Percentiles rank a stretch among this genome's conserved stretches.
phyloP scores from a whole-genome alignment of 2,797 vertebrate species.

The Champsocephalus esox region DNA sequence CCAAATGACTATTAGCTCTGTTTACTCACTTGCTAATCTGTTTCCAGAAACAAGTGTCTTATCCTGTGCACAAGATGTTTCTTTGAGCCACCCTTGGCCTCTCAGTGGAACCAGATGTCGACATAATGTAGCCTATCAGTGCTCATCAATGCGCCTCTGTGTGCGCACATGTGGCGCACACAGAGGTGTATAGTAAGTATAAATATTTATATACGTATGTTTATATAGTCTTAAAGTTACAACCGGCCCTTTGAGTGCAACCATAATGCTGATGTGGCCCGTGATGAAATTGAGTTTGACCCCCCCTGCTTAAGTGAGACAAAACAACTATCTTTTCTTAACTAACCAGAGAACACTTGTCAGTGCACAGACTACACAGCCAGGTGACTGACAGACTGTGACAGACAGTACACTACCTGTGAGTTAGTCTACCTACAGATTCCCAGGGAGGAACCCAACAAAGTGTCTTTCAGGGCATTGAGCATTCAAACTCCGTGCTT shows the following conservation, averaged over 20 bases:
- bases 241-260: no score
- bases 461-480: background rate
- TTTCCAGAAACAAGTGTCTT: constrained; percentile 46
- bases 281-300: no score
- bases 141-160: constrained; percentile 10
- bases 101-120: constrained; percentile 28
- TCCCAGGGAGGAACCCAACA: background rate
- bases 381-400: constrained; percentile 21
- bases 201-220: no score
- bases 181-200: no score
- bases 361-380: constrained; percentile 1
- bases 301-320: no score
- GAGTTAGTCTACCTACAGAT: constrained; percentile 13
- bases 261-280: no score
- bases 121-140: background rate
- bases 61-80: constrained; percentile 36
- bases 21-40: constrained; percentile 55
- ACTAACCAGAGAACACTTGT: background rate
- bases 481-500: background rate
- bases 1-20: constrained; percentile 54
- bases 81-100: constrained; percentile 39
- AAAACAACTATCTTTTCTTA: no score
- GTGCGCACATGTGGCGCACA: background rate
- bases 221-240: no score
- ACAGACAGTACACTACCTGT: constrained; percentile 7